phyloP scores from a whole-genome alignment of 2,888 invertebrate genomes.

The Fragum sueziense region DNA sequence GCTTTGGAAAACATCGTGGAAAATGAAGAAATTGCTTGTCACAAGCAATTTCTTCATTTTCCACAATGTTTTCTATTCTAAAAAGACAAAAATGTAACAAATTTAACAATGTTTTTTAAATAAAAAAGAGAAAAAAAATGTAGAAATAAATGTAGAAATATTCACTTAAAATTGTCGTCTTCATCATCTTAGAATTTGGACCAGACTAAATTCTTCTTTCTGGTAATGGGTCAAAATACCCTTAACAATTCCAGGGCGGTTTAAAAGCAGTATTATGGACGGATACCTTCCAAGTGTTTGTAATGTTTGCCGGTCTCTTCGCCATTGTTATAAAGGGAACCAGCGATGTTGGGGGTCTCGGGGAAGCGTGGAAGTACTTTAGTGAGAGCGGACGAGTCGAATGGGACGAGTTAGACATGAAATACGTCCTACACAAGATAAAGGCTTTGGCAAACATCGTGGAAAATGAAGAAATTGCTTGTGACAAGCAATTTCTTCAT shows the following conservation, averaged over 20 bases:
- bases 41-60: too few species aligned
- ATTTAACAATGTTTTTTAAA: too few species aligned
- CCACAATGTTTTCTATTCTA: too few species aligned
- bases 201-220: background rate
- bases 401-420: constrained; percentile 79
- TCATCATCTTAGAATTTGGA: too few species aligned
- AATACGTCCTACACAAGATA: too few species aligned
- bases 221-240: background rate
- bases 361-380: constrained; percentile 75
- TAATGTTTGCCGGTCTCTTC: constrained; percentile 82
- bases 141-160: background rate
- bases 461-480: too few species aligned
- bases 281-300: constrained; percentile 82
- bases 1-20: too few species aligned
- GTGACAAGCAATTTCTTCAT: too few species aligned
- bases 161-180: background rate
- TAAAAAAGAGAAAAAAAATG: too few species aligned
- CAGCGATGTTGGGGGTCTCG: constrained; percentile 78
- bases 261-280: constrained; percentile 81
- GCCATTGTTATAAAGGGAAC: constrained; percentile 81
- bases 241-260: background rate
- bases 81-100: too few species aligned
- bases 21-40: too few species aligned
- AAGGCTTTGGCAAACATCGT: too few species aligned
- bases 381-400: constrained; percentile 75